Evolutionary conservation across 2,888 invertebrate species (phyloP), one percentile per base, ranked within the genome.

Genomic region (Heliconius sara): DNA sequence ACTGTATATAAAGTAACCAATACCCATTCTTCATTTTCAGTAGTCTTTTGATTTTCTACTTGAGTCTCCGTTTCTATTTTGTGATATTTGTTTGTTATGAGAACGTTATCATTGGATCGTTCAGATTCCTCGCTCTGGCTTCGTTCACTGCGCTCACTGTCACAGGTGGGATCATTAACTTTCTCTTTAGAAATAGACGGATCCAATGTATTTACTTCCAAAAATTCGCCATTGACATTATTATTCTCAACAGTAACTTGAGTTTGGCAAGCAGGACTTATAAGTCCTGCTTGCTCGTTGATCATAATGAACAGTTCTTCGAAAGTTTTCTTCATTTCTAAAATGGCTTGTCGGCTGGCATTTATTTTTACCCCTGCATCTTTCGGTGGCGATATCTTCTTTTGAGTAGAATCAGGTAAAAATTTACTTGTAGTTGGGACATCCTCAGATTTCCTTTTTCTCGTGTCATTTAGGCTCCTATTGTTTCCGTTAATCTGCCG

Each of bases 321-420:
- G 79, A 92, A 91, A 82, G 84, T 87, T 19, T 87, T 85, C 63
- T 86, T 87, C 76, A 92, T 91, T 77, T 87, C 86, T 70, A 85
- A 81, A 47, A 91, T 81, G 78, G 88, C 88, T 65, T 84, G 85
- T 1, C 84, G 81, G 74, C 89, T 86, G 30, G 87, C 84, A 75
- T 83, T 78, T 43, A 88, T 81, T 47, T 82, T 87, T 70, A 85
- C 83, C 30, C 75, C 79, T 10, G 79, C 73, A 76, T 80, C 83
- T n/a, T 82, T 83, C 13, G 84, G 83, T 13, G 81, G 82, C 30
- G 85, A 73, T 30, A 84, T 80, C 80, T 87, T 85, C 84, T 84
- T 88, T 83, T 85, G 89, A 27, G 89, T 91, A 1, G 90, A 90
- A 84, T 91, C 90, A 70, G 90, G 88, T 83, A 87, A 75, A 10